Base-by-base conservation (phyloP, 2,888 invertebrate species). In the Cantharis nigra region DNA sequence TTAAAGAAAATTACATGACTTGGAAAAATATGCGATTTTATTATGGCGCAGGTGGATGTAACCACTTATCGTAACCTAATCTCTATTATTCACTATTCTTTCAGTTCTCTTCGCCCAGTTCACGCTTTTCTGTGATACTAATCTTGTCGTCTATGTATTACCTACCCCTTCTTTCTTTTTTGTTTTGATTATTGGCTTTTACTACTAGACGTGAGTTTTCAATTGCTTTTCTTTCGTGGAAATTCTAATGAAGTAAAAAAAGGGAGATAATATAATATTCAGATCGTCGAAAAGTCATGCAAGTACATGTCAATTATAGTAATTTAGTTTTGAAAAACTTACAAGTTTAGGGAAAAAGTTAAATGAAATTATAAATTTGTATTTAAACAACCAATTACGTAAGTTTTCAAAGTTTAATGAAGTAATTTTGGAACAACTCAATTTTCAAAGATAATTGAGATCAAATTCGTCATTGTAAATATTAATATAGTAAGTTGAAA, bases 391-490 rank as follows among this genome's bases (percentile, higher is more conserved):
- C 23, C 65, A 67, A 67, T 67, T 67, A 67, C 20, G 23, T 23
- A 67, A 67, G 65, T 67, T 67, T 67, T 26, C 26, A 9, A 67
- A 67, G 65, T 67, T 67, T 67, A 67, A 67, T 67, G 65, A 67
- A 67, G 65, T 67, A 23, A 26, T 23, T 67, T 67, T n/a, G 65
- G 26, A 20, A 23, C 65, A 23, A 23, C 65, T 65, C 65, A 23
- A 65, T 65, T 65, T 23, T 23, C 65, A 23, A 23, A 49, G 49
- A 49, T 67, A 23, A 23, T 23, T 23, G 26, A 67, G 65, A 67
- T 67, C 65, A 67, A 67, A 67, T 20, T 67, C 26, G 26, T 67
- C 26, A 67, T 67, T 67, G 65, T 67, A 26, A 67, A 67, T 26
- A 67, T 67, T 67, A 67, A 67, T 67, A 20, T 26, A 18, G 65